Base-by-base conservation (phyloP, 2,113 vertebrate genomes). In the Actinemys pallida region DNA sequence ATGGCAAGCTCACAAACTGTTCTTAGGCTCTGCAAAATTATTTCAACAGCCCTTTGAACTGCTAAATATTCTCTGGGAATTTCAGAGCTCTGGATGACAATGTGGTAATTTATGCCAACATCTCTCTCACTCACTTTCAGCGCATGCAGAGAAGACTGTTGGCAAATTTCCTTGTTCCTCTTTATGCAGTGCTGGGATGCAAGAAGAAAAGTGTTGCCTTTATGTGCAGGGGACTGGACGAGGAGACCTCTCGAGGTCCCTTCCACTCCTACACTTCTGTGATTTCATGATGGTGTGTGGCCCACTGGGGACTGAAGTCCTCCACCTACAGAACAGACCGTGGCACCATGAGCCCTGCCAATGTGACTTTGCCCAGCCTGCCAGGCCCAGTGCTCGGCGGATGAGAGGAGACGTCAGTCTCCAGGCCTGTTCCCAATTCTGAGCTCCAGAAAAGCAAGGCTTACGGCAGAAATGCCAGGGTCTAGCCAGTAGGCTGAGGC, bases 41-140 rank as follows among this genome's bases (percentile, higher is more conserved):
- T 89, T 81, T 16, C 94, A 92, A 87, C 93, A 65, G 96, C 88
- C 91, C 94, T 84, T 80, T 88, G 94, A 96, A 88, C 95, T 0
- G 3, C 93, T 78, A 22, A 92, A 35, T 93, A 0, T n/a, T 92
- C 90, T 27, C 81, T 20, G 93, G 94, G 72, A 88, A 25, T 50
- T 81, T 45, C 92, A 79, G 88, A 42, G 1, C 83, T 6, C 0
- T 52, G 87, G 54, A 54, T 90, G 94, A 91, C 96, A 95, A 86
- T 1, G 47, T 42, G 94, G 83, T 80, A 47, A 94, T 88, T 81
- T 59, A 82, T 94, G 93, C 47, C 94, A 79, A 81, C 88, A 86
- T 62, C 87, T 88, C 91, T 22, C 91, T 22, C n/a, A 1, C 82
- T 86, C 4, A 0, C 57, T 89, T 25, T 49, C 1, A 6, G 50